Base-by-base conservation (phyloP, 2,888 invertebrate genomes). In the Leucophora obtusa region DNA sequence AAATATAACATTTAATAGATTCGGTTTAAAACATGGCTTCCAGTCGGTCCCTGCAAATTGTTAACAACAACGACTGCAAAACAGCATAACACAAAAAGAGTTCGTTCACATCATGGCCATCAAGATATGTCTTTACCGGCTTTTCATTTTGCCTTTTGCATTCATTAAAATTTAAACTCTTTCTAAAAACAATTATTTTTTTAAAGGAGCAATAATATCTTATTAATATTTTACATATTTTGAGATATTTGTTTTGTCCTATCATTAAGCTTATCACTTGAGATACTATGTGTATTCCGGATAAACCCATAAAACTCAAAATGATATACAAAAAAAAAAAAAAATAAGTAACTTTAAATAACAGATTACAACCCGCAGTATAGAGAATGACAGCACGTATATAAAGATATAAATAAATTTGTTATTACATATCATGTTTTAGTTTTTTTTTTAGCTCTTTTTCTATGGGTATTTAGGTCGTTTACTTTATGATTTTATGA, bases 391-490 rank as follows among this genome's bases (percentile, higher is more conserved):
- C 62, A 62, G 50, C 47, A 62, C 62, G 62, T 50, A 62, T 24
- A 15, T 11, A 11, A 47, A 47, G 38, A 38, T 38, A 38, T 11
- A 38, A 38, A 38, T 14, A 47, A 3, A n/a, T 47, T 47, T 60
- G 51, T 38, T 60, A 47, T 69, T 65, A 15, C 51, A 21, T 18
- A 38, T 65, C 14, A 24, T 65, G 18, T 50, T 51, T 38, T 50
- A 72, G 47, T 63, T 35, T 21, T 66, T 53, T 66, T n/a, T n/a
- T n/a, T n/a, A n/a, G n/a, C 43, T 17, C 5, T 15, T 43, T 66
- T 74, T 74, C 66, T 74, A 33, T 60, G 74, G 74, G 74, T 74
- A 74, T 74, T 74, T 74, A 35, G 74, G 74, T 68, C 60, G 28
- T 53, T 68, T 24, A 68, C 74, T 66, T 53, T 11, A 50, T 47